Evolutionary conservation across 2,888 invertebrate genomes (phyloP).

Genomic region (Trachelus stipa): DNA sequence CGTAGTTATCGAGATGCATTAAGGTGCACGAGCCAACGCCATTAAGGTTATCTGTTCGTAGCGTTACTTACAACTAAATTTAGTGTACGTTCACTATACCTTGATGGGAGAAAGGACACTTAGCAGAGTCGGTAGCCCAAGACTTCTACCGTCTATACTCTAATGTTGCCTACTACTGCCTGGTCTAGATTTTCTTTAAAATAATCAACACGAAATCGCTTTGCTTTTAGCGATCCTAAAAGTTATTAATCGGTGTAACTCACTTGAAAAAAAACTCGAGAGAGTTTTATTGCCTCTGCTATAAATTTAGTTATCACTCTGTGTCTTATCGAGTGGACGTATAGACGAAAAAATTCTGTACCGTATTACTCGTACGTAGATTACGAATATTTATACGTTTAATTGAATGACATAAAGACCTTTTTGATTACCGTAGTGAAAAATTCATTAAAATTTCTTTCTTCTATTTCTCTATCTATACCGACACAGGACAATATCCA

Average conservation of each 20-base stretch:
- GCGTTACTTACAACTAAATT: constrained; percentile 53
- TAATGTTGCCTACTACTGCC: neutral
- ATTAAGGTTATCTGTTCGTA: constrained; percentile 54
- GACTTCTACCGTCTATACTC: neutral
- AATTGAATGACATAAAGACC: neutral
- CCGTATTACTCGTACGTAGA: neutral
- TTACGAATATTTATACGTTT: neutral
- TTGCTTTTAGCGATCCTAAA: constrained; percentile 9
- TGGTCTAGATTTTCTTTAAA: neutral
- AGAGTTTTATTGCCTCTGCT: neutral
- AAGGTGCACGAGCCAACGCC: constrained; percentile 44
- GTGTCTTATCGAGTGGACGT: neutral
- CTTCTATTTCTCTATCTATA: neutral
- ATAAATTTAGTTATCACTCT: neutral
- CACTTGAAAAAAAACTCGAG: neutral
- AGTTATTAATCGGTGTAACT: neutral
- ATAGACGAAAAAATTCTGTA: neutral
- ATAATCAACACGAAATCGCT: neutral
- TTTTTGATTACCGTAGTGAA: neutral
- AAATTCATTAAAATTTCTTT: neutral
- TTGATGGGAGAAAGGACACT: constrained; percentile 23
- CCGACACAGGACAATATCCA: neutral
- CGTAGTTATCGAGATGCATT: constrained; percentile 55
- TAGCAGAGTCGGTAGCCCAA: constrained; percentile 9
- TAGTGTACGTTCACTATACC: constrained; percentile 41